A percentile compares a stretch with the other conserved stretches of the same genome.
Evolutionary conservation across 1,140 invertebrate species (phyloP).

Genomic region (Mylabris phalerata): DNA sequence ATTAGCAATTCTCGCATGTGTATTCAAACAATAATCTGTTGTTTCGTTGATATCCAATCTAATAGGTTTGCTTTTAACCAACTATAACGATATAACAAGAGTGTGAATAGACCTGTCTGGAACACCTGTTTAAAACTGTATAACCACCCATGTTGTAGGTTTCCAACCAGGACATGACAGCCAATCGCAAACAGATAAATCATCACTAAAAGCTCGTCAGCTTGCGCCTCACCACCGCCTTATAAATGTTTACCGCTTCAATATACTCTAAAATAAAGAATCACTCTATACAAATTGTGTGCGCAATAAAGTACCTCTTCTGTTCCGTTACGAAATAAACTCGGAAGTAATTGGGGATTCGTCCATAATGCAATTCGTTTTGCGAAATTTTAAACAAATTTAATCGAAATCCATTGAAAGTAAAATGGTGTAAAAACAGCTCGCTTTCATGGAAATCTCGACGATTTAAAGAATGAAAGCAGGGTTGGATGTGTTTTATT

Average conservation of each 20-base stretch:
- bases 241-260: slow-evolving; percentile 16
- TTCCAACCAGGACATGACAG: slow-evolving; percentile 21
- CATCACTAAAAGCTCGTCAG: slow-evolving; percentile 33
- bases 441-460: no score
- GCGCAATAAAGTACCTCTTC: no score
- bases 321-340: no score
- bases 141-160: slow-evolving; percentile 24
- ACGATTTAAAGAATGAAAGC: no score
- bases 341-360: no score
- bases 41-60: neutral
- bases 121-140: slow-evolving; percentile 30
- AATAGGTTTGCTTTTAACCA: slow-evolving; percentile 10
- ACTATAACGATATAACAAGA: slow-evolving; percentile 23
- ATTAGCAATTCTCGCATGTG: neutral
- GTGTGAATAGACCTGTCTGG: slow-evolving; percentile 23
- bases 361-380: no score
- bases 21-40: neutral
- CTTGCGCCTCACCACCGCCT: slow-evolving; percentile 9
- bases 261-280: neutral
- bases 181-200: slow-evolving; percentile 31
- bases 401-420: slow-evolving; percentile 14
- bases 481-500: neutral
- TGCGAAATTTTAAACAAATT: slow-evolving; percentile 2
- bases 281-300: no score
- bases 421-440: slow-evolving; percentile 1